phyloP scores from a whole-genome alignment of 2,888 invertebrate genomes.

The Formica aserva region DNA sequence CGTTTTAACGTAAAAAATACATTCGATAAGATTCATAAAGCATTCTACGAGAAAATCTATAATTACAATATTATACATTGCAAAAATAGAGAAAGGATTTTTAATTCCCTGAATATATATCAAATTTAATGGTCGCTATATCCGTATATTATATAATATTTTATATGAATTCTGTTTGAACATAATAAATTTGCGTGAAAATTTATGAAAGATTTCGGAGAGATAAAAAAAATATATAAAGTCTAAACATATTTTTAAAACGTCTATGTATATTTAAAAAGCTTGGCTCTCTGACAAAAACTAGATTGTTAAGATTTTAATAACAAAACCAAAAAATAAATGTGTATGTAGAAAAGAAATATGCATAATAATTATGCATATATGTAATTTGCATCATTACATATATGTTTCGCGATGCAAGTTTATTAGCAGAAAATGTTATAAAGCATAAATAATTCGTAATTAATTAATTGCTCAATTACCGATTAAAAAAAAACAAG shows the following conservation, averaged over 20 bases:
- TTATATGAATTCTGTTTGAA: background rate
- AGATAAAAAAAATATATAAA: background rate
- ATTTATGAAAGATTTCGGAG: background rate
- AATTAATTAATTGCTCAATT: conserved; percentile 5
- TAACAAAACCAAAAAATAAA: background rate
- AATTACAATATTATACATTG: conserved; percentile 4
- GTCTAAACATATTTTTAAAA: background rate
- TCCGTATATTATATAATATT: background rate
- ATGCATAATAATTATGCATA: conserved; percentile 7
- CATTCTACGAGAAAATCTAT: conserved; percentile 14
- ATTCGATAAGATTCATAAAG: conserved; percentile 1
- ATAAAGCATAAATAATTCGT: background rate
- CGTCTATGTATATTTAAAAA: background rate
- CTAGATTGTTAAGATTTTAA: background rate
- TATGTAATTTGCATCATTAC: background rate
- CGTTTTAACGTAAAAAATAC: background rate
- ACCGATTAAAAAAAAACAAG: background rate
- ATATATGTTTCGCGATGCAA: background rate
- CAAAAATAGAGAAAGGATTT: background rate
- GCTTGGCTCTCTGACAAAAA: background rate
- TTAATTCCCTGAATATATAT: background rate
- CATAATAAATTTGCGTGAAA: background rate
- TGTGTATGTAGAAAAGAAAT: background rate
- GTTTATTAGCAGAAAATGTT: conserved; percentile 12
- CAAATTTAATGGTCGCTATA: background rate